Percentiles rank a stretch among this genome's conserved stretches.
These are phyloP conservation scores for Hedya salicella DNA, from an alignment of 2,888 invertebrate genomes.

Conservation along the genomic window DNA sequence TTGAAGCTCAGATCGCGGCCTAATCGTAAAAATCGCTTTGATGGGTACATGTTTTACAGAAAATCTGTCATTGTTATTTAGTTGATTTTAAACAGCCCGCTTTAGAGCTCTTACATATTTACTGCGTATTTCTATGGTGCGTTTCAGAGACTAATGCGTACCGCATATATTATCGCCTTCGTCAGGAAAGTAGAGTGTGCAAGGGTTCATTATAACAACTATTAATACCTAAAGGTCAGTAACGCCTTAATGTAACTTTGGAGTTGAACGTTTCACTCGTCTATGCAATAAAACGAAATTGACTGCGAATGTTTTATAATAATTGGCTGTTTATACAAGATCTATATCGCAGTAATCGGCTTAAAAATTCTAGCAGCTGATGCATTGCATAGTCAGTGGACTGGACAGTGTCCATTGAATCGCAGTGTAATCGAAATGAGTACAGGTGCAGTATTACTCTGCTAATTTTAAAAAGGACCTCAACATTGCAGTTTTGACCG, in stretches of 20 bases:
- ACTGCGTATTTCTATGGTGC: neutral
- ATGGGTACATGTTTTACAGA: slow-evolving; percentile 1
- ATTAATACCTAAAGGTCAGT: neutral
- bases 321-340: neutral
- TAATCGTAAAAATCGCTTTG: slow-evolving; percentile 14
- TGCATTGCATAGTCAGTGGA: slow-evolving; percentile 15
- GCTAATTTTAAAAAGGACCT: slow-evolving; percentile 17
- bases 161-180: neutral
- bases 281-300: slow-evolving; percentile 1
- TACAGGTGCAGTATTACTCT: slow-evolving; percentile 26
- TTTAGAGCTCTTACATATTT: neutral
- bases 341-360: slow-evolving; percentile 2
- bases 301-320: no score
- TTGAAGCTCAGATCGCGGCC: no score
- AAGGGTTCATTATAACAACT: neutral
- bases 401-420: slow-evolving; percentile 22
- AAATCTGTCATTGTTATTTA: neutral
- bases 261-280: neutral
- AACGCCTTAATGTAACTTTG: neutral
- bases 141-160: neutral
- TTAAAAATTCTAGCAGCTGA: neutral
- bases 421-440: slow-evolving; percentile 22
- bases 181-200: neutral
- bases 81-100: slow-evolving; percentile 3
- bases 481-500: slow-evolving; percentile 1